Percentiles rank a stretch among this genome's conserved stretches.
Evolutionary conservation across 2,797 vertebrate species (phyloP).

Genomic region (Cyprinella venusta): DNA sequence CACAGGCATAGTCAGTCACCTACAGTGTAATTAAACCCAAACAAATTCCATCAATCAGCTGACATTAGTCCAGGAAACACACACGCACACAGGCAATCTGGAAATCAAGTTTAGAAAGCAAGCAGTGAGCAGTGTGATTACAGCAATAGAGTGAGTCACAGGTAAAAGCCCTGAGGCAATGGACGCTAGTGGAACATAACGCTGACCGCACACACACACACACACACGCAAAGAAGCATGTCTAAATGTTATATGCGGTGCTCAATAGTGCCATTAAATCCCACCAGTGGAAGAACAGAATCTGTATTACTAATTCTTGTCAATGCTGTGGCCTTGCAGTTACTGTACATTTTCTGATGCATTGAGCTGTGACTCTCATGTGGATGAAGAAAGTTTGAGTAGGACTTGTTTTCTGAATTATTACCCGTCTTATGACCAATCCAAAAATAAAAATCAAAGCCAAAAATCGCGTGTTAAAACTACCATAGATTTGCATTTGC

Average conservation of each 20-base stretch:
- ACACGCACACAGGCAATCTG: slow-evolving; percentile 70
- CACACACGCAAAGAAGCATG: slow-evolving; percentile 26
- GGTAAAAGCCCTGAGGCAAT: slow-evolving; percentile 67
- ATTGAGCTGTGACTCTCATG: neutral
- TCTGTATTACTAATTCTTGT: slow-evolving; percentile 5
- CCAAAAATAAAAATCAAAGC: neutral
- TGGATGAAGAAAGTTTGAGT: neutral
- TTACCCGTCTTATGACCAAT: neutral
- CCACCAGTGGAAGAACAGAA: slow-evolving; percentile 5
- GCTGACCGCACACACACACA: slow-evolving; percentile 35
- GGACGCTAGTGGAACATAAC: slow-evolving; percentile 50
- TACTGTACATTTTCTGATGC: neutral
- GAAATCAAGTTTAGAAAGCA: slow-evolving; percentile 79
- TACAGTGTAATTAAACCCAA: slow-evolving; percentile 85
- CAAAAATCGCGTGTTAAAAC: neutral
- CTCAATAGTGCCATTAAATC: slow-evolving; percentile 24
- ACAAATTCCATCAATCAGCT: slow-evolving; percentile 84
- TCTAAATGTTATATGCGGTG: slow-evolving; percentile 11
- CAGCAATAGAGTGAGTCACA: slow-evolving; percentile 75
- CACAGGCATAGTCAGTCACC: slow-evolving; percentile 77
- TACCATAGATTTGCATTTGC: neutral
- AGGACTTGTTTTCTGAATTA: neutral
- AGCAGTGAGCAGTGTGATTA: slow-evolving; percentile 75
- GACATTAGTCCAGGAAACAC: slow-evolving; percentile 66
- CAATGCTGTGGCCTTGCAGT: neutral